Base-by-base conservation (phyloP, 2,888 invertebrate genomes). In the Thereva nobilitata region DNA sequence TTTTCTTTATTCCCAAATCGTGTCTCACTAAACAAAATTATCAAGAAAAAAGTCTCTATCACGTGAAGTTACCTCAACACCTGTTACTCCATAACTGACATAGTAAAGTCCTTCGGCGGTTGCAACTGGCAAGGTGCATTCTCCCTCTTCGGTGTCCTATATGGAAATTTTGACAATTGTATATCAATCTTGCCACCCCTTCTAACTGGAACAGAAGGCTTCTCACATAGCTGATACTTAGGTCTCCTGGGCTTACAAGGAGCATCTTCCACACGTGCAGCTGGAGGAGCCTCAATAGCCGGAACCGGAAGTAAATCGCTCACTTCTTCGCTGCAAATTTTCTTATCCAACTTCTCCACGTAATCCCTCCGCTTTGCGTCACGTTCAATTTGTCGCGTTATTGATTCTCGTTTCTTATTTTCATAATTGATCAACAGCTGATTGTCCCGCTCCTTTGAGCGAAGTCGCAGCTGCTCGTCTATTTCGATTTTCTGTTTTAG, bases 401-500 rank as follows among this genome's bases (percentile, higher is more conserved):
- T 76, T 72, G 79, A 80, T 0, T 72, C 68, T 4, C 78, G 76
- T 1, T 76, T 72, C 67, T 79, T 80, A 10, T 74, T 73, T n/a
- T 77, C 78, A 56, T 73, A 78, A 8, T 77, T 74, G 50, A 77
- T 77, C 10, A 76, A 47, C 0, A 76, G 75, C 67, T 75, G 73
- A 55, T 79, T 74, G 56, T 80, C 79, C 0, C 76, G 75, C 68
- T 79, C 76, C 42, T 79, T 78, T 67, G 78, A 78, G 44, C 77
- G 74, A 55, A 76, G 73, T 9, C 79, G 76, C 12, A 80, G 74
- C 0, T 75, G 61, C 41, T 79, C 76, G 1, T 78, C 75, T 5
- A 79, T 76, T 70, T 80, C 80, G 0, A 78, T 71, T 7, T 81
- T 78, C 53, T 76, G 77, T 37, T 75, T 72, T 55, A 76, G 69